A percentile compares a stretch with the other conserved stretches of the same genome.
These are phyloP conservation scores for Trachythela sp. DNA, from an alignment of 64 coral and sea anemone species.

Conservation along the genomic window DNA sequence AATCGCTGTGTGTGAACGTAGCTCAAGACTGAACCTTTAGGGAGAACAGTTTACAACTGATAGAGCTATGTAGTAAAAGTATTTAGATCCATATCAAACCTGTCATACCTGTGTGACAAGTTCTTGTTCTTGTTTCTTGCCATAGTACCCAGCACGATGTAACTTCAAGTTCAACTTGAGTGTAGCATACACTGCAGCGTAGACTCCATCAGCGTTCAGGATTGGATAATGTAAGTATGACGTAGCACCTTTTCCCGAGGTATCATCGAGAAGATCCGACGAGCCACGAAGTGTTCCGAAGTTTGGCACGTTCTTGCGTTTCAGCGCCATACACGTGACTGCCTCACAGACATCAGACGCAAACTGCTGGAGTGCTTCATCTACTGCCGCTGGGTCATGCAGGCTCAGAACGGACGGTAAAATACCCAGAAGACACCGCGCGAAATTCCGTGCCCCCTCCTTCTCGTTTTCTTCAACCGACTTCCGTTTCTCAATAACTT, in stretches of 20 bases:
- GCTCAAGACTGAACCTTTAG: too few relatives aligned
- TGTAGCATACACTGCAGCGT: constrained; percentile 83
- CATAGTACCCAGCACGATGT: constrained; percentile 66
- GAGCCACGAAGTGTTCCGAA: constrained; percentile 96
- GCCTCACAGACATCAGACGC: constrained; percentile 97
- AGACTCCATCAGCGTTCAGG: constrained; percentile 95
- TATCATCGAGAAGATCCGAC: constrained; percentile 94
- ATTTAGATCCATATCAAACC: too few relatives aligned
- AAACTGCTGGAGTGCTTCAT: constrained; percentile 93
- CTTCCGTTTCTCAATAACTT: constrained; percentile 75
- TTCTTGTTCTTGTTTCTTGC: constrained; percentile 53
- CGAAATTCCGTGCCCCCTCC: constrained; percentile 92
- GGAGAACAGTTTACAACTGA: too few relatives aligned
- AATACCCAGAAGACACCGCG: constrained; percentile 92
- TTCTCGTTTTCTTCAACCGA: constrained; percentile 94
- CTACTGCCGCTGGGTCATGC: constrained; percentile 61
- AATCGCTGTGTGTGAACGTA: too few relatives aligned
- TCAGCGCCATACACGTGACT: constrained; percentile 92
- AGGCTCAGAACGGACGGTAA: constrained; percentile 85
- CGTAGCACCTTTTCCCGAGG: constrained; percentile 84
- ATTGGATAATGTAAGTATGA: constrained; percentile 88
- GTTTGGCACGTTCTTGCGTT: constrained; percentile 94
- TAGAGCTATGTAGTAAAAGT: too few relatives aligned
- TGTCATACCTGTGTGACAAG: constrained; percentile 70
- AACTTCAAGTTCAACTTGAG: constrained; percentile 71